Evolutionary conservation across 2,888 invertebrate species (phyloP).

Genomic region (Alloscopus bannaensis): DNA sequence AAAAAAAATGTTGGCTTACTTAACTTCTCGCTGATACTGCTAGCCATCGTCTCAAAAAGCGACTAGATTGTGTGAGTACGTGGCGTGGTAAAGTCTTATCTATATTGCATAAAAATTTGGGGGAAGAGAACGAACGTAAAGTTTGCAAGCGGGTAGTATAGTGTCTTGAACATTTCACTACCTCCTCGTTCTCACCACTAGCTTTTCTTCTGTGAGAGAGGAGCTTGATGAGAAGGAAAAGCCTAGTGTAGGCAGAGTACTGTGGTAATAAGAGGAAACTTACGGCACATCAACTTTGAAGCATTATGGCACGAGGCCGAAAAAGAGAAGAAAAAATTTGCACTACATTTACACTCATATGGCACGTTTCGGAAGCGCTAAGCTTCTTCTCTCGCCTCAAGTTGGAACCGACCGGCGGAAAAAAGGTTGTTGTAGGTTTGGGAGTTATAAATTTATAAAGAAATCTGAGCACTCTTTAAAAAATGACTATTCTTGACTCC

Average conservation of each 20-base stretch:
- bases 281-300: not conserved
- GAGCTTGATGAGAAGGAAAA: conserved; percentile 1
- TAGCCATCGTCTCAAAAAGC: too few species aligned
- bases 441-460: conserved; percentile 56
- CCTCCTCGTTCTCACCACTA: too few species aligned
- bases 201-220: not conserved
- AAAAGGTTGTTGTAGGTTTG: conserved; percentile 27
- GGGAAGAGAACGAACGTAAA: conserved; percentile 12
- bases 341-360: conserved; percentile 33
- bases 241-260: not conserved
- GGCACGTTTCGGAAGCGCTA: conserved; percentile 11
- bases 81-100: conserved; percentile 30
- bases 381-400: not conserved
- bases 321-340: conserved; percentile 20
- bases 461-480: conserved; percentile 45
- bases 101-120: conserved; percentile 43
- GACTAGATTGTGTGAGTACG: conserved; percentile 9
- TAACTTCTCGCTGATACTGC: not conserved
- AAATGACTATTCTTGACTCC: conserved; percentile 13
- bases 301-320: conserved; percentile 35
- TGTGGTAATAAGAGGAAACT: conserved; percentile 18
- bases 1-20: conserved; percentile 15
- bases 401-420: not conserved
- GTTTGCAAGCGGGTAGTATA: conserved; percentile 13
- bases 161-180: conserved; percentile 13